Conservation (phyloP, 2,888 invertebrate genomes). For the Ceraclea dissimilis region DNA sequence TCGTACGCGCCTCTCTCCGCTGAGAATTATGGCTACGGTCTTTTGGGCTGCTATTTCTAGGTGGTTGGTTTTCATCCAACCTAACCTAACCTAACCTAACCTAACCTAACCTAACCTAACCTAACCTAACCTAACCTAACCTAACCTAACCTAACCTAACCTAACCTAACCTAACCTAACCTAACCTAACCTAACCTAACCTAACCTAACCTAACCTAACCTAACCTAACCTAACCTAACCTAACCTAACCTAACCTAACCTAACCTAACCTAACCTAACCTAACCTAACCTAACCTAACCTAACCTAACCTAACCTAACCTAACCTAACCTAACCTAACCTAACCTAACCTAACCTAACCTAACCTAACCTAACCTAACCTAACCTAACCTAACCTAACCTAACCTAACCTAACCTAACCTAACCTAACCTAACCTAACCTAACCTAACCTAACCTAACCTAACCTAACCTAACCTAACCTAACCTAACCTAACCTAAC, state of each 20-base stretch:
- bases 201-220: conserved; percentile 18
- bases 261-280: conserved; percentile 24
- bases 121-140: conserved; percentile 24
- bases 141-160: conserved; percentile 20
- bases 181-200: conserved; percentile 22
- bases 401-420: conserved; percentile 23
- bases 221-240: conserved; percentile 18
- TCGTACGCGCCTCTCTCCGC: too few species aligned
- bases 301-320: conserved; percentile 25
- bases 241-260: conserved; percentile 18
- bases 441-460: conserved; percentile 2
- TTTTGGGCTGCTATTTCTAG: too few species aligned
- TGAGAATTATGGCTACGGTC: too few species aligned
- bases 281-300: conserved; percentile 25
- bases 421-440: conserved; percentile 15
- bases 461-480: conserved; percentile 2
- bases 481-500: conserved; percentile 8
- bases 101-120: conserved; percentile 24
- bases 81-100: conserved; percentile 23
- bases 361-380: conserved; percentile 25
- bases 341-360: conserved; percentile 25
- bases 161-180: conserved; percentile 22
- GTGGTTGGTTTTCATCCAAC: too few species aligned
- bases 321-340: conserved; percentile 26
- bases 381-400: conserved; percentile 5